Conservation (phyloP, 2,888 invertebrate genomes). For the Creontiades dilutus region DNA sequence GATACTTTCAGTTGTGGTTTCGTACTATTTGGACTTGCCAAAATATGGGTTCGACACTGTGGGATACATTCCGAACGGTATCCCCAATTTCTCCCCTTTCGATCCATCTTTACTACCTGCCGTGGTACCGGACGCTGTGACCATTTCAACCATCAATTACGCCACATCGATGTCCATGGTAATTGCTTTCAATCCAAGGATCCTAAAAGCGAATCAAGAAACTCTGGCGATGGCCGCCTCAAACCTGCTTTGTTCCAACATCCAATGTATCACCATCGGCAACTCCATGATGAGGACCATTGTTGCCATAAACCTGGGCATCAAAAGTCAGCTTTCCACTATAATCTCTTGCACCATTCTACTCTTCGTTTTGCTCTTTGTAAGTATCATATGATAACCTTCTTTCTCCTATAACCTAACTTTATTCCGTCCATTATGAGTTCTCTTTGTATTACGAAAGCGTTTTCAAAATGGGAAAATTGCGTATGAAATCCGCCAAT, state of each 20-base stretch:
- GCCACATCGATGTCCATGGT: slow-evolving; percentile 73
- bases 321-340: slow-evolving; percentile 72
- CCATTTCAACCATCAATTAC: slow-evolving; percentile 70
- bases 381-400: slow-evolving; percentile 66
- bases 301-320: slow-evolving; percentile 72
- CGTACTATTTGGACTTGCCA: slow-evolving; percentile 69
- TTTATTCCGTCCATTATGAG: too few species aligned
- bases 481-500: too few species aligned
- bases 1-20: slow-evolving; percentile 65
- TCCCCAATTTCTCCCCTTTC: slow-evolving; percentile 41
- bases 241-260: slow-evolving; percentile 72
- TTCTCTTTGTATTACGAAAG: too few species aligned
- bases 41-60: slow-evolving; percentile 68
- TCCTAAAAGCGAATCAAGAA: slow-evolving; percentile 71
- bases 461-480: too few species aligned
- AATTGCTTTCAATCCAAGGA: slow-evolving; percentile 69
- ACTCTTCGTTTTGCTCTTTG: slow-evolving; percentile 71
- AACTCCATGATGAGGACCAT: slow-evolving; percentile 74
- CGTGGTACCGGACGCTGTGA: slow-evolving; percentile 64
- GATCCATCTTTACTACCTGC: slow-evolving; percentile 17
- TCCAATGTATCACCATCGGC: slow-evolving; percentile 74
- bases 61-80: slow-evolving; percentile 68
- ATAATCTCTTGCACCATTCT: slow-evolving; percentile 71
- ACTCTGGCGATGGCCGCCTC: slow-evolving; percentile 73
- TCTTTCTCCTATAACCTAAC: too few species aligned